Evolutionary conservation across 2,888 invertebrate species (phyloP).

Genomic region (Drosophila algonquin): DNA sequence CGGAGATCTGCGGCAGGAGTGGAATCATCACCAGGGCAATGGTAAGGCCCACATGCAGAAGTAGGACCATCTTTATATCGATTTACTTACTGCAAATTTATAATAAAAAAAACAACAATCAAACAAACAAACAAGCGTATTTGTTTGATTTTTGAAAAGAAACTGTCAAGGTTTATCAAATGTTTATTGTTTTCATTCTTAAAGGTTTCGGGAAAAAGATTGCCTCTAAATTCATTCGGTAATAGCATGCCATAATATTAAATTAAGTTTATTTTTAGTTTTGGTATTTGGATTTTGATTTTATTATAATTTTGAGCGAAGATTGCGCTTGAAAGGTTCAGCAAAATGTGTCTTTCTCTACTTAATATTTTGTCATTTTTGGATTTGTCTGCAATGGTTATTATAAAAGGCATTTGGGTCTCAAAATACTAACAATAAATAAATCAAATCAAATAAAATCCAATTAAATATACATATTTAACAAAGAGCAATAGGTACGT

Average conservation of each 20-base stretch:
- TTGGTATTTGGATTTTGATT: conserved; percentile 22
- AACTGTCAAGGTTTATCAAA: conserved; percentile 45
- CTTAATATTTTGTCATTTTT: conserved; percentile 13
- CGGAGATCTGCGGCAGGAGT: not conserved
- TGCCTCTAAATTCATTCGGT: conserved; percentile 70
- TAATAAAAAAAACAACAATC: not conserved
- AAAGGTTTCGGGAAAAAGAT: conserved; percentile 63
- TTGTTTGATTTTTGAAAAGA: not conserved
- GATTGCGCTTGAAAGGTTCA: conserved; percentile 39
- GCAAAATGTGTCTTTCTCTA: conserved; percentile 37
- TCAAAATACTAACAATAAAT: conserved; percentile 52
- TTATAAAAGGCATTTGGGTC: conserved; percentile 18
- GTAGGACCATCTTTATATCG: not conserved
- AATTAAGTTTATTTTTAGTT: conserved; percentile 17
- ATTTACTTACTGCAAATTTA: conserved; percentile 3
- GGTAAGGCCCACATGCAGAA: not conserved
- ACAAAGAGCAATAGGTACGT: conserved; percentile 67
- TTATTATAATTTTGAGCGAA: conserved; percentile 51
- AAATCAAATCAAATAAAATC: conserved; percentile 12
- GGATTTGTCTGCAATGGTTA: conserved; percentile 5
- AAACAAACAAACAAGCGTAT: not conserved
- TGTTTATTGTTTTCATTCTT: conserved; percentile 34
- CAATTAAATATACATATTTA: conserved; percentile 36
- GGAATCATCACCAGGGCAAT: conserved; percentile 1
- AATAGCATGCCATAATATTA: conserved; percentile 33